Evolutionary conservation across 2,113 vertebrate species (phyloP), one percentile per base, ranked within the genome.

Genomic region (Ardeotis arabs): DNA sequence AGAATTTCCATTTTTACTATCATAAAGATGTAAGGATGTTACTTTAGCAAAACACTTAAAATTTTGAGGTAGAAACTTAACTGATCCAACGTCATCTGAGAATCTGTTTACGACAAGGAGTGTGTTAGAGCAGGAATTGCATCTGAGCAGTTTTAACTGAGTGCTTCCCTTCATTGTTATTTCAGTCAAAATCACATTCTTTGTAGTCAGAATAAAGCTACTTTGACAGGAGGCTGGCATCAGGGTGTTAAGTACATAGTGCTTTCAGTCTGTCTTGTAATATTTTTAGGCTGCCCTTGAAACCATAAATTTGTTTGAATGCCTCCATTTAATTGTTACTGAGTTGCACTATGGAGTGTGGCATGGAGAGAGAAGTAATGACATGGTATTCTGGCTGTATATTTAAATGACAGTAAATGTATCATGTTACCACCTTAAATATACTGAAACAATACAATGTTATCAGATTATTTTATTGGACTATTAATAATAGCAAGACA

Each of bases 241-340:
- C 31, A 60, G 52, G 15, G 29, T 92, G 33, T 80, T 49, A 90
- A 74, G 67, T 87, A 75, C 62, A 35, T 35, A 2, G 4, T 44
- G 31, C 22, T 81, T 92, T 73, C 52, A 33, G 86, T 33, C 39
- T 58, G 3, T 59, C 35, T 55, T 78, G 22, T 41, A 50, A 18
- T 64, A 44, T 67, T 78, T 93, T 90, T 77, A 87, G 80, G 29
- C 44, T 92, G 53, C 22, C 62, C 85, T 95, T 90, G 64, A 96
- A 92, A 75, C 29, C 33, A 49, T 4, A 47, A 15, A 45, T 96
- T 70, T 90, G 16, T 77, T 89, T 89, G 81, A 89, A 81, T 83
- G 35, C 20, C 49, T 93, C 56, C 14, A 77, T 84, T 87, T 90
- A 77, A 49, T 88, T 93, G 60, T 84, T 77, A 16, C 19, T 15